A percentile compares a stretch with the other conserved stretches of the same genome.
These are phyloP conservation scores for Meandrina meandrites DNA, from an alignment of 92 coral and sea anemone species.

Conservation along the genomic window DNA sequence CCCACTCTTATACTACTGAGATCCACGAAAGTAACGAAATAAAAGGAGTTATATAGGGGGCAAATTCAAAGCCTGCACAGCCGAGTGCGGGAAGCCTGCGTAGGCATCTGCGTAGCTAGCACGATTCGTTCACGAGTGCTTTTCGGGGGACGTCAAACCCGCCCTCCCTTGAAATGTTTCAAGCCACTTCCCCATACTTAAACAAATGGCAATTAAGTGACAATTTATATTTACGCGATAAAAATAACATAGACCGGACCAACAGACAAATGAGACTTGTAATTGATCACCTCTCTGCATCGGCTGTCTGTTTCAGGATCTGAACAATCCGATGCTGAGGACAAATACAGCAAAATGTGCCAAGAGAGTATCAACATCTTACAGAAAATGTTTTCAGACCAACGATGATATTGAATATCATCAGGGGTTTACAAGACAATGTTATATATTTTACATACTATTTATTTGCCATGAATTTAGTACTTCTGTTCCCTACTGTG, in stretches of 20 bases:
- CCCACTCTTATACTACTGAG: too few species aligned
- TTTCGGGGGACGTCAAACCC: too few species aligned
- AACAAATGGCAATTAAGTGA: too few species aligned
- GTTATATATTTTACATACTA: not conserved
- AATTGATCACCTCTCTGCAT: not conserved
- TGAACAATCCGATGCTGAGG: slow-evolving; percentile 11
- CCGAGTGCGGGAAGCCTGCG: too few species aligned
- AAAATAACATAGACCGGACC: not conserved
- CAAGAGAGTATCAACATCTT: slow-evolving; percentile 11
- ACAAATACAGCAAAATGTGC: slow-evolving; percentile 32
- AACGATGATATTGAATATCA: slow-evolving; percentile 13
- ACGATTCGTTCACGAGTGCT: too few species aligned
- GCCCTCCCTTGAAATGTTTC: not conserved
- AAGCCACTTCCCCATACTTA: not conserved
- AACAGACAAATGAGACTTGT: not conserved
- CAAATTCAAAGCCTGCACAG: too few species aligned
- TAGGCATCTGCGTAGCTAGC: too few species aligned
- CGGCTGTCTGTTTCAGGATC: slow-evolving; percentile 13
- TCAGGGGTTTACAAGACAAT: not conserved
- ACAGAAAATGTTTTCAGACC: slow-evolving; percentile 31
- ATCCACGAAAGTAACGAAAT: too few species aligned
- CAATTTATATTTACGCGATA: too few species aligned
- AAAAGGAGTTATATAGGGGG: too few species aligned
- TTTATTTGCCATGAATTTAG: slow-evolving; percentile 1
- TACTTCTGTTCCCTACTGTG: not conserved